A percentile compares a stretch with the other conserved stretches of the same genome.
phyloP scores from a whole-genome alignment of 2,113 vertebrate species.

The Tragelaphus buxtoni region DNA sequence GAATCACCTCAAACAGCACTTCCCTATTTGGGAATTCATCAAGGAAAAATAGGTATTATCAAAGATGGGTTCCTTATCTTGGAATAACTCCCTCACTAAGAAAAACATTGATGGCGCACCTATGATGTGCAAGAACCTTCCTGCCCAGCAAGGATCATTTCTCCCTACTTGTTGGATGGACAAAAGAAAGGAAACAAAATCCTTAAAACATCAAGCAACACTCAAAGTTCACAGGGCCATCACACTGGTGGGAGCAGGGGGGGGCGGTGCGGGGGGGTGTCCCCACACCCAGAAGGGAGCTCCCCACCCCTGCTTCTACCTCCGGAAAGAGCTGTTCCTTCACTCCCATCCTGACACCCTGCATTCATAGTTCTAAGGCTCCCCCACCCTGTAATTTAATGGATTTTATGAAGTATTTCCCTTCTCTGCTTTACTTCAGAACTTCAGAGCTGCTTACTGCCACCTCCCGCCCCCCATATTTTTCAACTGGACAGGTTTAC shows the following conservation, averaged over 20 bases:
- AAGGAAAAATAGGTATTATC: background rate
- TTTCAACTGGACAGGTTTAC: background rate
- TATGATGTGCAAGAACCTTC: background rate
- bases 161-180: background rate
- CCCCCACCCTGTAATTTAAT: background rate
- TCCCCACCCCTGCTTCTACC: background rate
- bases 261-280: background rate
- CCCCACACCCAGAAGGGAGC: background rate
- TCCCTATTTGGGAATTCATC: background rate
- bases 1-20: background rate
- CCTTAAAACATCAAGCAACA: background rate
- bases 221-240: background rate
- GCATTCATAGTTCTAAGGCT: background rate
- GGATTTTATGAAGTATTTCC: background rate
- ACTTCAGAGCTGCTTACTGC: background rate
- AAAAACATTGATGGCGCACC: background rate
- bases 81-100: background rate
- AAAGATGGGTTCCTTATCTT: background rate
- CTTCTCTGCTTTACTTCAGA: conserved; percentile 6
- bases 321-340: background rate
- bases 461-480: background rate
- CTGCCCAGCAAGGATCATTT: background rate
- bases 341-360: background rate
- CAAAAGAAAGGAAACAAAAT: background rate
- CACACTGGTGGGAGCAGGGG: background rate